Conservation (phyloP, 2,113 vertebrate species). For the Mohoua ochrocephala region DNA sequence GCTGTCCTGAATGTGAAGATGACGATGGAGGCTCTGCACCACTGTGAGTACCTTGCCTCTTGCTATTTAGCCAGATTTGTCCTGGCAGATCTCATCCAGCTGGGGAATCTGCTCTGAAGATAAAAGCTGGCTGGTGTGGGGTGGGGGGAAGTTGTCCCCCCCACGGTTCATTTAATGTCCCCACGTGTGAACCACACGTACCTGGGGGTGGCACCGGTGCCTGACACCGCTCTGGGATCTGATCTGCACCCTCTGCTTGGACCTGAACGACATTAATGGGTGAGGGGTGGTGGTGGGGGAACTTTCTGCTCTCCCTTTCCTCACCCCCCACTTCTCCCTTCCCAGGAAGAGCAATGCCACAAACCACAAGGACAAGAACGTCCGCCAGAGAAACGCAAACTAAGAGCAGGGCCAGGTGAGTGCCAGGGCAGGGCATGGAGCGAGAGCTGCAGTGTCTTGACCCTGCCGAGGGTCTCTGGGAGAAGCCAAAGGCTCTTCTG, state of each 20-base stretch:
- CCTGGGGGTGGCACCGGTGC: background rate
- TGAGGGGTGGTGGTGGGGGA: background rate
- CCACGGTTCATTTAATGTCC: background rate
- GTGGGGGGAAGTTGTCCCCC: background rate
- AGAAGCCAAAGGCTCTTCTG: background rate
- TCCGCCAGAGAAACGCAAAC: slow-evolving; percentile 92
- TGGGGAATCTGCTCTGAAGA: background rate
- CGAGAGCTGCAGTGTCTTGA: background rate
- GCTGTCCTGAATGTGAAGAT: slow-evolving; percentile 70
- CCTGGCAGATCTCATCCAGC: background rate
- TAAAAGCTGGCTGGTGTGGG: background rate
- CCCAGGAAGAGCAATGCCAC: slow-evolving; percentile 87
- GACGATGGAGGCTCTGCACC: slow-evolving; percentile 91
- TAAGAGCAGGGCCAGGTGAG: slow-evolving; percentile 62
- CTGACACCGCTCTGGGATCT: background rate
- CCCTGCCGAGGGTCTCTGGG: background rate
- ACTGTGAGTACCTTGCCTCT: slow-evolving; percentile 79
- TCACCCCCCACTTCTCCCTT: background rate
- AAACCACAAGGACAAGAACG: slow-evolving; percentile 88
- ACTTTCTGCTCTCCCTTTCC: background rate
- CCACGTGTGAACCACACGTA: background rate
- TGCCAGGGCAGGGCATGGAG: background rate
- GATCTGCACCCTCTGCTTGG: background rate
- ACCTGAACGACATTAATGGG: accelerated
- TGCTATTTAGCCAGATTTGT: background rate